These are phyloP conservation scores for Prinia subflava DNA, from an alignment of 2,113 vertebrate species.

Conservation along the genomic window DNA sequence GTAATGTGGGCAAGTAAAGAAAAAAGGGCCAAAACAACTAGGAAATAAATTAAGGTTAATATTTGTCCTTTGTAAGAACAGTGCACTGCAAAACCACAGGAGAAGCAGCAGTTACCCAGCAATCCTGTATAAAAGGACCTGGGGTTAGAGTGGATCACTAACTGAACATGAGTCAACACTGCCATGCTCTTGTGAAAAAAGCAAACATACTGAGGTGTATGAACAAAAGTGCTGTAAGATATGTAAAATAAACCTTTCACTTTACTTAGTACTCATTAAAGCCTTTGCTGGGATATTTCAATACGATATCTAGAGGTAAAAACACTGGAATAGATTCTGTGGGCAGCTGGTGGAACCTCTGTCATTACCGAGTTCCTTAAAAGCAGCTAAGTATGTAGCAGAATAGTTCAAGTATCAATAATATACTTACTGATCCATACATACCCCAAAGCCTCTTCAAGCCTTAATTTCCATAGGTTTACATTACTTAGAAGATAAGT, in stretches of 20 bases:
- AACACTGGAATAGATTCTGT: background rate
- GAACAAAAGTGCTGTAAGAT: background rate
- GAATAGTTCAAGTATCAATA: background rate
- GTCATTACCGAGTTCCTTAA: background rate
- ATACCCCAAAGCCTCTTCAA: background rate
- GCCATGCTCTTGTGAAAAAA: slow-evolving; percentile 45
- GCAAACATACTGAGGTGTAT: background rate
- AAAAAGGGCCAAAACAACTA: background rate
- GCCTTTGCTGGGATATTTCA: background rate
- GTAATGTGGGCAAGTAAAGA: background rate
- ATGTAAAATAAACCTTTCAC: background rate
- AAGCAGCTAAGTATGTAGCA: background rate
- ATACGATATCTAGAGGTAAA: background rate
- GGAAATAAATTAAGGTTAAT: background rate
- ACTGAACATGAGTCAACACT: slow-evolving; percentile 17
- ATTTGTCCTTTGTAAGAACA: background rate
- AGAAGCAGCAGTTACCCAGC: background rate
- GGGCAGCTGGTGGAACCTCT: background rate
- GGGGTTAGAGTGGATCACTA: background rate
- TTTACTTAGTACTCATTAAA: background rate
- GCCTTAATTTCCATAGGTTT: background rate
- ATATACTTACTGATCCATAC: background rate
- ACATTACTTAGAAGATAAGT: background rate
- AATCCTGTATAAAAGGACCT: background rate
- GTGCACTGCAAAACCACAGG: background rate